These are phyloP conservation scores for Neomorphus geoffroyi DNA, from an alignment of 2,797 vertebrate genomes.

Conservation along the genomic window DNA sequence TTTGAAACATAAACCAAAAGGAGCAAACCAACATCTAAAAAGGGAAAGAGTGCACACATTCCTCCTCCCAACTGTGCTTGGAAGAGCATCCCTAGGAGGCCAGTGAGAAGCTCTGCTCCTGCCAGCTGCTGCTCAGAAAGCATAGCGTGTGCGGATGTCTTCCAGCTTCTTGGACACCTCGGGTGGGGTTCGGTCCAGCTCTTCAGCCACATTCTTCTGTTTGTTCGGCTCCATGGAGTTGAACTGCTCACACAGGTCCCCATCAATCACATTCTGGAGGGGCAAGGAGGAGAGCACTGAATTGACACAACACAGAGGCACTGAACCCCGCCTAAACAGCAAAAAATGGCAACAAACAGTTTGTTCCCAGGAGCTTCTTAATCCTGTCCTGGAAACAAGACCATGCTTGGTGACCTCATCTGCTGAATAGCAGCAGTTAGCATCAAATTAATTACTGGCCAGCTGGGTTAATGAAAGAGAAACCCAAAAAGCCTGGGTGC, in stretches of 20 bases:
- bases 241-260: conserved; percentile 98
- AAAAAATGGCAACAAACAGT: not conserved
- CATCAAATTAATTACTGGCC: conserved; percentile 28
- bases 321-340: not conserved
- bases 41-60: not conserved
- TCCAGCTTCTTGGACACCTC: conserved; percentile 99
- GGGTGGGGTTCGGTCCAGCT: conserved; percentile 93
- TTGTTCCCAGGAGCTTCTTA: conserved; percentile 24
- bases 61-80: not conserved
- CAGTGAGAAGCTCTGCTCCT: not conserved
- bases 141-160: conserved; percentile 97
- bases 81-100: not conserved
- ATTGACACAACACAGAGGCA: not conserved
- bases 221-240: conserved; percentile 99
- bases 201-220: conserved; percentile 96
- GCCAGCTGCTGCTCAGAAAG: conserved; percentile 81
- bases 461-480: not conserved
- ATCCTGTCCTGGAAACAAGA: conserved; percentile 8
- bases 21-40: not conserved
- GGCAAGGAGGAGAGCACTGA: not conserved
- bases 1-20: conserved; percentile 42
- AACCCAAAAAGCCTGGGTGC: not conserved
- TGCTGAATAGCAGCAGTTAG: conserved; percentile 30
- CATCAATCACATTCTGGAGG: conserved; percentile 95
- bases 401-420: conserved; percentile 14